Percentiles rank a stretch among this genome's conserved stretches.
phyloP scores from a whole-genome alignment of 2,113 vertebrate species.

The Chascanopsetta lugubris region DNA sequence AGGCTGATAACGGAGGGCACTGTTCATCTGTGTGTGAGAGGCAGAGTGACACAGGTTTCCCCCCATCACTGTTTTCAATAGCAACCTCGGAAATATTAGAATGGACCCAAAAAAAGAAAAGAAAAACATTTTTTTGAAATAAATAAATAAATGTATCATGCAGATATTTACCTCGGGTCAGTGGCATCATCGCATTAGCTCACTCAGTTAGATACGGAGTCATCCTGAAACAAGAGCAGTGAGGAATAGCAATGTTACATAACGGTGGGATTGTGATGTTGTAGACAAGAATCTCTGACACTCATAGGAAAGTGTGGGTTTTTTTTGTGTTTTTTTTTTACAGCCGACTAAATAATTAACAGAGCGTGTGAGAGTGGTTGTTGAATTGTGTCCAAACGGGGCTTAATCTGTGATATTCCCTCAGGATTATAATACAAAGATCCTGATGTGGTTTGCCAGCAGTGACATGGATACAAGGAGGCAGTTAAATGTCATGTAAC shows the following conservation, averaged over 20 bases:
- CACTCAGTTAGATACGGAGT: background rate
- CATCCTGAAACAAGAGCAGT: background rate
- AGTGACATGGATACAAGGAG: conserved; percentile 45
- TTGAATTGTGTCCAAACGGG: conserved; percentile 41
- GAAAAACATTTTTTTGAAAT: too few species aligned
- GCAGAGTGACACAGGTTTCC: too few species aligned
- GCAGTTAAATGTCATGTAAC: conserved; percentile 57
- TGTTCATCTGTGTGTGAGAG: conserved; percentile 23
- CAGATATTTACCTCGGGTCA: background rate
- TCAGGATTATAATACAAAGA: conserved; percentile 64
- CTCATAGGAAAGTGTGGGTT: background rate
- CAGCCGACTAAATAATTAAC: conserved; percentile 5
- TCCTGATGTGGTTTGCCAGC: conserved; percentile 37
- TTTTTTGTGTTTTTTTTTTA: background rate
- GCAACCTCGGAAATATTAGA: background rate
- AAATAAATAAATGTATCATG: background rate
- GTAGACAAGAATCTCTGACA: background rate
- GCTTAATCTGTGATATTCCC: conserved; percentile 59
- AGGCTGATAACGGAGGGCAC: background rate
- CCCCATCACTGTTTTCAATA: background rate
- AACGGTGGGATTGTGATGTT: background rate
- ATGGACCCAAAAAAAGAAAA: background rate
- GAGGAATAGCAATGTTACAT: conserved; percentile 5
- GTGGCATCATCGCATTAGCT: conserved; percentile 4
- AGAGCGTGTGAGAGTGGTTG: conserved; percentile 21